Conservation (phyloP, 2,888 invertebrate species). For the Cataglyphis cursor region DNA sequence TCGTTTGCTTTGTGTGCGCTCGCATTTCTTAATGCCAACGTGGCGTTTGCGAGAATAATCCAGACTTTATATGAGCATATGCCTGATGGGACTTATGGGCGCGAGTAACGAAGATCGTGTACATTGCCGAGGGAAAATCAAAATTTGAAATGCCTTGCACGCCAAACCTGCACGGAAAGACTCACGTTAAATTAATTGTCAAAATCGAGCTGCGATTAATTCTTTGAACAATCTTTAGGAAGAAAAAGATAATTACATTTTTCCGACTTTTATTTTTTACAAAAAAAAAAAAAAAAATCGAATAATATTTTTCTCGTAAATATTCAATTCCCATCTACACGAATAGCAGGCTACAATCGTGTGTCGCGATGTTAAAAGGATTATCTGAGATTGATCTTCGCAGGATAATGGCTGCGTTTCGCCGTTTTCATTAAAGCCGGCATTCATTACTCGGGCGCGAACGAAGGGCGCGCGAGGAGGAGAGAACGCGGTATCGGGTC, state of each 20-base stretch:
- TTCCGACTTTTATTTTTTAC: neutral
- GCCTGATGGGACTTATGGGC: slow-evolving; percentile 29
- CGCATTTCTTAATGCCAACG: slow-evolving; percentile 37
- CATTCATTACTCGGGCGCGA: slow-evolving; percentile 45
- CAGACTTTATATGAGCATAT: slow-evolving; percentile 44
- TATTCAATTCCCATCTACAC: neutral
- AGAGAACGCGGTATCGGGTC: slow-evolving; percentile 32
- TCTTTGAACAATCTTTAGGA: neutral
- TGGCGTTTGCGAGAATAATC: slow-evolving; percentile 40
- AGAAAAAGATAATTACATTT: neutral
- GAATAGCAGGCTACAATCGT: slow-evolving; percentile 11
- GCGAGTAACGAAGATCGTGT: slow-evolving; percentile 15
- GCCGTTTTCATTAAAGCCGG: slow-evolving; percentile 55
- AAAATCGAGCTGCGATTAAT: neutral
- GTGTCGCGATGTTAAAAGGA: slow-evolving; percentile 40
- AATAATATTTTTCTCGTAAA: neutral
- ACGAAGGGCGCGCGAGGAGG: neutral
- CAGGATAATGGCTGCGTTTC: slow-evolving; percentile 44
- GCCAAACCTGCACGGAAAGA: neutral
- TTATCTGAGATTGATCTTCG: slow-evolving; percentile 54
- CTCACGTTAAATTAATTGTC: slow-evolving; percentile 21
- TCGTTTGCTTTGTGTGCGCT: slow-evolving; percentile 34
- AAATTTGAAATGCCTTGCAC: neutral
- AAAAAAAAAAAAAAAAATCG: neutral
- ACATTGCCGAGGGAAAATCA: slow-evolving; percentile 6